phyloP scores from a whole-genome alignment of 35 echinoderm and acorn worm species.

The Amphiura filiformis region DNA sequence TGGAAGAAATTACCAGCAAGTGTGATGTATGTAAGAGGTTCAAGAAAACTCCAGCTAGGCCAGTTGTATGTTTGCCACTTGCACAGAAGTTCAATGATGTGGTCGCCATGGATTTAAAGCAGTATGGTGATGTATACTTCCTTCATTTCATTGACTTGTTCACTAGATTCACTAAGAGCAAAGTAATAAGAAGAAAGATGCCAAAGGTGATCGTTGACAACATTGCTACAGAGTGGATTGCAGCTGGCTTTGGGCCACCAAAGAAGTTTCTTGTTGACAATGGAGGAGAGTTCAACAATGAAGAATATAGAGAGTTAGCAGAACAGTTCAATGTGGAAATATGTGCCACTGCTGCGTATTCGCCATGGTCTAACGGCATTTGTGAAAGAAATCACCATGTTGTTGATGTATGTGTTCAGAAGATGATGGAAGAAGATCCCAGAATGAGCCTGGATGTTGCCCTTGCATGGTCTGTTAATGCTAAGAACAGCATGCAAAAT shows the following conservation, averaged over 20 bases:
- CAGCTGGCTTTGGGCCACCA: constrained; percentile 41
- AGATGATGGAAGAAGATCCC: constrained; percentile 4
- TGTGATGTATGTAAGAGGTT: constrained; percentile 54
- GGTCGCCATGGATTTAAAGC: constrained; percentile 52
- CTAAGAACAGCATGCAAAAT: neutral
- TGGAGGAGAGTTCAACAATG: constrained; percentile 38
- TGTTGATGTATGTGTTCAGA: neutral
- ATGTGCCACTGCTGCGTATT: neutral
- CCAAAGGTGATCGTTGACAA: constrained; percentile 33
- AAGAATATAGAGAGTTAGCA: constrained; percentile 23
- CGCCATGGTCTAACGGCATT: constrained; percentile 16
- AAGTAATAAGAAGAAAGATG: constrained; percentile 22
- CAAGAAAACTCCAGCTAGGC: constrained; percentile 28
- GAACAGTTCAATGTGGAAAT: constrained; percentile 12
- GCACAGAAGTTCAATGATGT: constrained; percentile 57
- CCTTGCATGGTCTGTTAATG: neutral
- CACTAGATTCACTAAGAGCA: constrained; percentile 39
- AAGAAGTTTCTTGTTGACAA: constrained; percentile 30
- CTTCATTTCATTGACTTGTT: constrained; percentile 43
- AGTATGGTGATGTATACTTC: constrained; percentile 49
- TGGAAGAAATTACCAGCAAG: constrained; percentile 40
- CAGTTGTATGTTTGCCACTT: constrained; percentile 25
- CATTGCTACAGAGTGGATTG: constrained; percentile 52
- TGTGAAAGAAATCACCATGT: constrained; percentile 23
- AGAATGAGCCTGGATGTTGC: neutral